Evolutionary conservation across 2,797 vertebrate genomes (phyloP).

Genomic region (Diceros bicornis): DNA sequence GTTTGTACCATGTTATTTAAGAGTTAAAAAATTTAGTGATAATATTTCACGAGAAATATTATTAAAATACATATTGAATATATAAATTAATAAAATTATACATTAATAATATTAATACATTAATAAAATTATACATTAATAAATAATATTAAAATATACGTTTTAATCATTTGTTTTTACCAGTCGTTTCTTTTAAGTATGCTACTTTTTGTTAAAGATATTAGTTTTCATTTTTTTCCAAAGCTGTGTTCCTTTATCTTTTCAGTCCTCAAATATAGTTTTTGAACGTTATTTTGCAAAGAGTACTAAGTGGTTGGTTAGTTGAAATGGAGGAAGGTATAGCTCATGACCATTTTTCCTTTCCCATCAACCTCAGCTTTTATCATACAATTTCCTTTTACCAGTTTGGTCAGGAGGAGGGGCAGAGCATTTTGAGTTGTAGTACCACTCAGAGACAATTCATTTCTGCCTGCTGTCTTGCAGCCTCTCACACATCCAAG

Average conservation of each 20-base stretch:
- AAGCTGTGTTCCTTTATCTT: neutral
- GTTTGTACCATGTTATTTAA: neutral
- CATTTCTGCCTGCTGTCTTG: neutral
- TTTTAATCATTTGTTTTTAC: neutral
- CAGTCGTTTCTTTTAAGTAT: neutral
- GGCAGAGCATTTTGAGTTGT: neutral
- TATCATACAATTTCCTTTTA: constrained; percentile 70
- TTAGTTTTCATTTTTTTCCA: neutral
- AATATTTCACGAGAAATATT: too few species aligned
- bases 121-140: too few species aligned
- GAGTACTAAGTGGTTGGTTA: neutral
- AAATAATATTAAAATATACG: too few species aligned
- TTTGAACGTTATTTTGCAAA: neutral
- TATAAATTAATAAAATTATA: too few species aligned
- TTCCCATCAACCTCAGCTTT: neutral
- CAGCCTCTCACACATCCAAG: accelerated
- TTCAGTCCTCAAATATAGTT: neutral
- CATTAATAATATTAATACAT: too few species aligned
- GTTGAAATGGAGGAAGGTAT: neutral
- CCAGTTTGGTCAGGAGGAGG: constrained; percentile 68
- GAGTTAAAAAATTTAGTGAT: neutral
- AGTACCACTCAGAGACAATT: neutral
- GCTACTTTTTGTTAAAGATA: neutral
- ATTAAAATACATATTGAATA: too few species aligned
- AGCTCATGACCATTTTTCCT: neutral